Evolutionary conservation across 92 coral and sea anemone genomes (phyloP).

Genomic region (Porites evermanni): DNA sequence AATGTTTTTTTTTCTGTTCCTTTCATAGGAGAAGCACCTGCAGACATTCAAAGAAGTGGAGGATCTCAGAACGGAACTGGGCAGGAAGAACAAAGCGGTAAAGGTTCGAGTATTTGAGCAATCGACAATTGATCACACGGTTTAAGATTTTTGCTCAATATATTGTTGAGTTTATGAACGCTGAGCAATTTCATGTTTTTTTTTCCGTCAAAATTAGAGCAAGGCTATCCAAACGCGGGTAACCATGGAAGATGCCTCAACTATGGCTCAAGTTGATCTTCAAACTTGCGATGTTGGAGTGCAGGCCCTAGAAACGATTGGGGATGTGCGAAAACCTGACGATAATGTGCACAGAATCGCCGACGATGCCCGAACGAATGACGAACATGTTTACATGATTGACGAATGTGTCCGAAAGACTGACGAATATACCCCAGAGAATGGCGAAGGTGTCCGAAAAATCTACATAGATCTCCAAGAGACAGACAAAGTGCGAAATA

Average conservation of each 20-base stretch:
- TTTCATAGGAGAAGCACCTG: slow-evolving; percentile 34
- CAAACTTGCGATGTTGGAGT: slow-evolving; percentile 23
- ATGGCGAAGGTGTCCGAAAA: neutral
- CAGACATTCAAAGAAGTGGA: slow-evolving; percentile 40
- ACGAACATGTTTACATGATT: neutral
- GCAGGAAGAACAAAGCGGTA: slow-evolving; percentile 30
- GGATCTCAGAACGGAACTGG: slow-evolving; percentile 38
- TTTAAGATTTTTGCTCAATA: too few relatives aligned
- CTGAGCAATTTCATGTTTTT: neutral
- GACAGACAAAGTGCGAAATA: too few relatives aligned
- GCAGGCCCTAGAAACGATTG: slow-evolving; percentile 5
- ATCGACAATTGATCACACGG: too few relatives aligned
- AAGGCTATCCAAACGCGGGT: slow-evolving; percentile 39
- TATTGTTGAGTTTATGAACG: neutral
- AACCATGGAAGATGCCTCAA: slow-evolving; percentile 11
- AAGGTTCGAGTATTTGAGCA: slow-evolving; percentile 24
- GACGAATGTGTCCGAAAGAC: neutral
- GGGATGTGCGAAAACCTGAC: neutral
- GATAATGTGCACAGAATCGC: neutral
- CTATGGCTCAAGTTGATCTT: slow-evolving; percentile 24
- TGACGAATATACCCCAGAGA: neutral
- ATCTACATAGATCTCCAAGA: neutral
- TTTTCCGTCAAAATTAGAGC: neutral
- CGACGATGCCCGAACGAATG: neutral
- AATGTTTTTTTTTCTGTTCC: neutral